Base-by-base conservation (phyloP, 2,888 invertebrate genomes). In the Drosophila parthenogenetica region DNA sequence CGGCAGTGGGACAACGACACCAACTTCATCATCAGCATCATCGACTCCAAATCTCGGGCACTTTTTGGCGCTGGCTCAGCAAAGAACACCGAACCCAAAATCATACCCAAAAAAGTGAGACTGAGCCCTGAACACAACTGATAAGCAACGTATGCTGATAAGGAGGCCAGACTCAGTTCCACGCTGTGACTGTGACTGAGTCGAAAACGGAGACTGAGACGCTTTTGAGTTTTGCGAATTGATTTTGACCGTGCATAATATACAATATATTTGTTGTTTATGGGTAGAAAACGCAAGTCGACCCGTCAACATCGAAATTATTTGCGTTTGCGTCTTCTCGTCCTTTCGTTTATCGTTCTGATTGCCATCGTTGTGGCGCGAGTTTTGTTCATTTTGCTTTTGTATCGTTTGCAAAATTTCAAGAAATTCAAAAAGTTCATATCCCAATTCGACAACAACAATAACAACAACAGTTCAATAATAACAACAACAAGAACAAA, bases 281-380 rank as follows among this genome's bases (percentile, higher is more conserved):
- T 91, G 91, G 91, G 92, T 91, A 92, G 90, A 89, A 92, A 91
- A 91, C 90, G 91, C 89, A 92, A 90, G 89, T 89, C 90, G 80
- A 74, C 91, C 82, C 91, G 91, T 89, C 92, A 90, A 87, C 91
- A 92, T 90, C 91, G 90, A 91, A 91, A 92, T 91, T 91, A 91
- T 91, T 92, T 91, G 89, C 91, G 91, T 91, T 91, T 91, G 88
- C 91, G 89, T 90, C 91, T 90, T 87, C 89, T 89, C 75, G 87
- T 90, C 82, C 87, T 85, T 87, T 84, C 84, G 78, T 84, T 90
- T 85, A 81, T 86, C 76, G 69, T 88, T 73, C 79, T 80, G 73
- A 79, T 87, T 80, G 82, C 86, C 84, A 79, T 85, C 77, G 81
- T 78, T 67, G 86, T 87, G 73, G 79, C 84, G 75, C 70, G 90